These are phyloP conservation scores for Rugalucina vietnamica DNA, from an alignment of 2,888 invertebrate genomes.

Conservation along the genomic window DNA sequence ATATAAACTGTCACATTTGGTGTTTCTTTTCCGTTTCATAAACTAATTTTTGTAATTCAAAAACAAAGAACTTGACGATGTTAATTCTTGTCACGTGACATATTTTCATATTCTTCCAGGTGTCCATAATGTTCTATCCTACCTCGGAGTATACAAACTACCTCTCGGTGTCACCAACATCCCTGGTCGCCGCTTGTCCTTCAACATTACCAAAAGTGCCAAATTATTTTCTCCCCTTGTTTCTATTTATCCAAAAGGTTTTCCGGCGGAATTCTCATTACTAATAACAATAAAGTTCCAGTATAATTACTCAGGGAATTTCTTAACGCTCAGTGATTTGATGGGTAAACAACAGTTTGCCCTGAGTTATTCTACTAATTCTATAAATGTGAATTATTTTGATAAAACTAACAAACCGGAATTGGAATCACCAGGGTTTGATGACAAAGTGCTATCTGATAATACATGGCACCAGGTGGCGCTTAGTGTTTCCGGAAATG, in stretches of 20 bases:
- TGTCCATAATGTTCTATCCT: slow-evolving; percentile 67
- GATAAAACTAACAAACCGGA: slow-evolving; percentile 59
- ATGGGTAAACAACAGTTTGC: slow-evolving; percentile 70
- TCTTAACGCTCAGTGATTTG: slow-evolving; percentile 76
- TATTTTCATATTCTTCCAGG: slow-evolving; percentile 66
- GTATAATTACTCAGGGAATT: slow-evolving; percentile 65
- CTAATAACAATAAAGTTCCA: slow-evolving; percentile 68
- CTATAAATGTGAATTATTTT: slow-evolving; percentile 55
- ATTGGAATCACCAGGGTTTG: slow-evolving; percentile 60
- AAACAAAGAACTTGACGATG: too few relatives aligned
- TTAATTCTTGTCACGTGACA: too few relatives aligned
- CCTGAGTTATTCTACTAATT: slow-evolving; percentile 57
- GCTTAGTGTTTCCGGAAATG: slow-evolving; percentile 65
- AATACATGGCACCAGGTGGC: slow-evolving; percentile 74
- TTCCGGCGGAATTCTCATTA: slow-evolving; percentile 76
- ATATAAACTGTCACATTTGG: too few relatives aligned
- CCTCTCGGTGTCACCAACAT: slow-evolving; percentile 72
- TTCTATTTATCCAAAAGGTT: slow-evolving; percentile 66
- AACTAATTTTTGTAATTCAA: too few relatives aligned
- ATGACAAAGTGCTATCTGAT: slow-evolving; percentile 65
- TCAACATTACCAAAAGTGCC: slow-evolving; percentile 69
- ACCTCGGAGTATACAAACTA: slow-evolving; percentile 71
- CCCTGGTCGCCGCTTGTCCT: slow-evolving; percentile 64
- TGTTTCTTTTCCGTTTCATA: too few relatives aligned
- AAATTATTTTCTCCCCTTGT: slow-evolving; percentile 74